Base-by-base conservation (phyloP, 2,797 vertebrate genomes). In the Syndactyla subalaris region DNA sequence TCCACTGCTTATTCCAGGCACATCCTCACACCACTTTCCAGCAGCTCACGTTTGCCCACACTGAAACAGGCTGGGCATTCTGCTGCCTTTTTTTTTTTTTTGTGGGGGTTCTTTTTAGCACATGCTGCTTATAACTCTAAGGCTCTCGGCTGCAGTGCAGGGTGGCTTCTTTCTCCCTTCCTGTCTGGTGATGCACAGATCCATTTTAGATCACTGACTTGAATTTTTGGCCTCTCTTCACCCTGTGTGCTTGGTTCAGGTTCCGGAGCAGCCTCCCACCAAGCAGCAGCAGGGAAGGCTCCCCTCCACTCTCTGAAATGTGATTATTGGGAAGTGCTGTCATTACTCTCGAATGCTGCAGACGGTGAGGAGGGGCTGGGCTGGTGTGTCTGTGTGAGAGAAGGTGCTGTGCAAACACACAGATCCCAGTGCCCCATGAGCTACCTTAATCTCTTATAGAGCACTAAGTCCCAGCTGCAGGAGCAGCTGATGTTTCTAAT, bases 1-100 rank as follows among this genome's bases (percentile, higher is more conserved):
- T 70, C 71, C 54, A 12, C 86, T 86, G 89, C 83, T 78, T 36
- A 94, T 96, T 96, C 81, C 65, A 71, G 55, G 68, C 94, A 75
- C 63, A 81, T 71, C 11, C 59, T 82, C 74, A 3, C 55, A 14
- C 73, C 38, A 18, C 92, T 91, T 59, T 59, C 71, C 88, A 81
- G 85, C 80, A 91, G 92, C 87, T 89, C 93, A 59, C 36, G 2
- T 96, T 93, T 80, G 41, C 91, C 93, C 75, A 55, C 83, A 19
- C 8, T 89, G 93, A 88, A 95, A 94, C 88, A 85, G 85, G 66
- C 76, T 0, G 0, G 52, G 71, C 96, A 88, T 96, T 95, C 92
- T 97, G 58, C 80, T 94, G 34, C 4, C 65, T 3, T 38, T 73
- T 38, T 3, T n/a, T 36, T 36, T 76, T 3, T 38, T 74, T 34